Evolutionary conservation across 2,888 invertebrate species (phyloP).

Genomic region (Lasioglossum malachurum): DNA sequence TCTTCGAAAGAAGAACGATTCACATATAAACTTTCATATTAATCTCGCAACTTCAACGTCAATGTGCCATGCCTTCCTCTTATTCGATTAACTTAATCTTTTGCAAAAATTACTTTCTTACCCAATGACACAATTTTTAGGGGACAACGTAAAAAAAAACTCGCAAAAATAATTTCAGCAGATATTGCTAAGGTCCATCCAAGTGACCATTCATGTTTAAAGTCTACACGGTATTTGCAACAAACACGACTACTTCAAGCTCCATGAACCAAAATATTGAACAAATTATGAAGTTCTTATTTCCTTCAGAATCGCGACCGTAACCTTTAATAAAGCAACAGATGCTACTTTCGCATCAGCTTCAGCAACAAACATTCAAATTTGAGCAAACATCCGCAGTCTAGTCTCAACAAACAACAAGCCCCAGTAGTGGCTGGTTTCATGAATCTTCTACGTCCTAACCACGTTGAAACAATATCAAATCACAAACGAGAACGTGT

Average conservation of each 20-base stretch:
- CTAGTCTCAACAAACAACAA: conserved; percentile 7
- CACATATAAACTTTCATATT: too few species aligned
- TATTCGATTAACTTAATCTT: too few species aligned
- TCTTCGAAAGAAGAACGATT: too few species aligned
- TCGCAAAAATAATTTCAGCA: too few species aligned
- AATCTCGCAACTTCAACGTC: too few species aligned
- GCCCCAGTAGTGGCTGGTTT: not conserved
- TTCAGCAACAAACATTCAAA: not conserved
- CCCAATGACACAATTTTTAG: too few species aligned
- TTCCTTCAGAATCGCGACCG: not conserved
- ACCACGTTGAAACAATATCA: not conserved
- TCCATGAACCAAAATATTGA: not conserved
- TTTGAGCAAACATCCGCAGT: not conserved
- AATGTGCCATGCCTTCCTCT: too few species aligned
- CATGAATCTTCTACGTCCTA: not conserved
- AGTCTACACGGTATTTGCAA: not conserved
- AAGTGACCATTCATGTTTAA: not conserved
- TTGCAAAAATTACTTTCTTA: too few species aligned
- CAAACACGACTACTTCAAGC: not conserved
- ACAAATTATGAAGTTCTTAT: not conserved
- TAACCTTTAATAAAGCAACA: not conserved
- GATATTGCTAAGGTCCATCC: too few species aligned
- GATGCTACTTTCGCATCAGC: not conserved
- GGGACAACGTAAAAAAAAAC: too few species aligned
- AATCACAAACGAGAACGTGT: not conserved